Evolutionary conservation across 2,113 vertebrate species (phyloP).

Genomic region (Scortum barcoo): DNA sequence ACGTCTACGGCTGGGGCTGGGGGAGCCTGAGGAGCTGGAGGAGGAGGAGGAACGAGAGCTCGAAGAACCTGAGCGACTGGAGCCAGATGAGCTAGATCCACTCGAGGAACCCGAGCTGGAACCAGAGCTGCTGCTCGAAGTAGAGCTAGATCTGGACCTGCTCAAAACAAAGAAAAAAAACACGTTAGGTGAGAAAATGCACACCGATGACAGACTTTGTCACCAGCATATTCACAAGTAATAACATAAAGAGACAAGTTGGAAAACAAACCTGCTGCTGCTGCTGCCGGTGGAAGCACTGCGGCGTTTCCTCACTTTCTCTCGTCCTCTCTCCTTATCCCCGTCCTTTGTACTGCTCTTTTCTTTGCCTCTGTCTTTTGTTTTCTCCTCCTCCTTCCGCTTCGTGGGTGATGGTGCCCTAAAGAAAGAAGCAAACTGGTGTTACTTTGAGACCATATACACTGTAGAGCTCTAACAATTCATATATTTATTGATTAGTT

Average conservation of each 20-base stretch:
- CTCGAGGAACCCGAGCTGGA: slow-evolving; percentile 97
- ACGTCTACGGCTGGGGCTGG: slow-evolving; percentile 91
- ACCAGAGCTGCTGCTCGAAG: slow-evolving; percentile 95
- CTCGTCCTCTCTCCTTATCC: slow-evolving; percentile 94
- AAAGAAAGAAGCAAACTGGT: not conserved
- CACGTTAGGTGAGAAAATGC: not conserved
- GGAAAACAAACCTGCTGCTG: slow-evolving; percentile 85
- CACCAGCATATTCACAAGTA: slow-evolving; percentile 68
- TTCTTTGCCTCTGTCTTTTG: slow-evolving; percentile 95
- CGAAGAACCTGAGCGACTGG: slow-evolving; percentile 95
- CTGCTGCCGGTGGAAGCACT: slow-evolving; percentile 96
- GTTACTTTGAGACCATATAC: slow-evolving; percentile 3
- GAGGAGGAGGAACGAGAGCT: slow-evolving; percentile 95
- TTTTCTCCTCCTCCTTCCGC: slow-evolving; percentile 95
- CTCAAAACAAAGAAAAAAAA: slow-evolving; percentile 8
- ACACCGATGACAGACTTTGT: not conserved
- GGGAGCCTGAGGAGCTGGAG: slow-evolving; percentile 95
- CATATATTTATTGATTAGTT: no score
- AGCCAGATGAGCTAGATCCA: slow-evolving; percentile 96
- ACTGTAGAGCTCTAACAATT: no score
- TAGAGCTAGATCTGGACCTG: slow-evolving; percentile 89
- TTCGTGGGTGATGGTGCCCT: slow-evolving; percentile 98
- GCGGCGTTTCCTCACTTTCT: slow-evolving; percentile 92
- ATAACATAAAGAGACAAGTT: not conserved
- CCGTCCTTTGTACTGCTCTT: slow-evolving; percentile 90